Conservation (phyloP, 2,888 invertebrate genomes). For the Thalpophila matura region DNA sequence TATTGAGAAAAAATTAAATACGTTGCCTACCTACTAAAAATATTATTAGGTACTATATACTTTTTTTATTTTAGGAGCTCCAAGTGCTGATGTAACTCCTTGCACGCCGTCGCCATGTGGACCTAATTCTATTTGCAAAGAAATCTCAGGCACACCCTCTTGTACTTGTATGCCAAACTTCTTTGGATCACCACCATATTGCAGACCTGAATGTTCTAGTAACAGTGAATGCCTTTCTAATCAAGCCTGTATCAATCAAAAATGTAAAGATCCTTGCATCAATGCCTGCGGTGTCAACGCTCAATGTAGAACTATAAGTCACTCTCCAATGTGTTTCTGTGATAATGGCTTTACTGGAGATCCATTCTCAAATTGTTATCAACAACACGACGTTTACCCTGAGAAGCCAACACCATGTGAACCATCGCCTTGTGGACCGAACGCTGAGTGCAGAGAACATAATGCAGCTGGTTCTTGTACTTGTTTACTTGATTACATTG, state of each 20-base stretch:
- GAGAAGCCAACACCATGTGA: constrained; percentile 90
- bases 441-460: constrained; percentile 92
- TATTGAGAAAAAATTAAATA: too few species aligned
- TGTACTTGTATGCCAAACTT: constrained; percentile 93
- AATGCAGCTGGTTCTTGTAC: constrained; percentile 92
- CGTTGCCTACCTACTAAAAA: too few species aligned
- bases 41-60: too few species aligned
- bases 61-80: constrained; percentile 79
- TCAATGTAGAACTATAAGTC: constrained; percentile 93
- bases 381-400: constrained; percentile 79
- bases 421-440: constrained; percentile 92
- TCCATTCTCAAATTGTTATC: constrained; percentile 92
- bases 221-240: constrained; percentile 93
- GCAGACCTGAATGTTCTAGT: constrained; percentile 93
- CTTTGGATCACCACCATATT: constrained; percentile 94
- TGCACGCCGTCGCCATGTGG: constrained; percentile 94
- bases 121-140: constrained; percentile 91
- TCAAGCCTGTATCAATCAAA: constrained; percentile 92
- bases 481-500: constrained; percentile 93
- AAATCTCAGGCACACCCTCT: constrained; percentile 90
- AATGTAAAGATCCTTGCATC: constrained; percentile 92
- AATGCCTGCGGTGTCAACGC: constrained; percentile 94
- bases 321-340: constrained; percentile 94
- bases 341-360: constrained; percentile 92
- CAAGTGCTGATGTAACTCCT: constrained; percentile 90